A percentile compares a stretch with the other conserved stretches of the same genome.
phyloP scores from a whole-genome alignment of 2,113 vertebrate species.

The Vulpes vulpes region DNA sequence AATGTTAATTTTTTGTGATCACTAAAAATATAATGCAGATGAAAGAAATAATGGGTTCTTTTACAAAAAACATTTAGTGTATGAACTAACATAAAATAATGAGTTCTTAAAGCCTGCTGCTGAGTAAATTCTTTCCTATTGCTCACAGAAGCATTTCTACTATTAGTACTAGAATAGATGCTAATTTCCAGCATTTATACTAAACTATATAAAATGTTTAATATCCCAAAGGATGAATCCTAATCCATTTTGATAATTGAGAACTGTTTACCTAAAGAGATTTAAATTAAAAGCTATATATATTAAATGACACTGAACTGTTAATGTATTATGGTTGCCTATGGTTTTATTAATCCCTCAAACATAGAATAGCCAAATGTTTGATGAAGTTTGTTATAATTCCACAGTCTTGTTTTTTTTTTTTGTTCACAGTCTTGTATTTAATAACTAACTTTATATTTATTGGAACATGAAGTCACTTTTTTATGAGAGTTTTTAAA shows the following conservation, averaged over 20 bases:
- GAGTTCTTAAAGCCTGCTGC: slow-evolving; percentile 62
- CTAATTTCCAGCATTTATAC: slow-evolving; percentile 54
- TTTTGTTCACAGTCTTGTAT: background rate
- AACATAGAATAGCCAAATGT: background rate
- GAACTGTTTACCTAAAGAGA: slow-evolving; percentile 55
- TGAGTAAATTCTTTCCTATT: slow-evolving; percentile 19
- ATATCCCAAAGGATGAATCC: slow-evolving; percentile 28
- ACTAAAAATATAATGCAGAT: slow-evolving; percentile 46
- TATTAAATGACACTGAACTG: slow-evolving; percentile 60
- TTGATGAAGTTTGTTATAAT: slow-evolving; percentile 55
- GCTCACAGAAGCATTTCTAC: slow-evolving; percentile 39
- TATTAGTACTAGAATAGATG: slow-evolving; percentile 50
- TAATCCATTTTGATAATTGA: slow-evolving; percentile 50
- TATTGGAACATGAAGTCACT: background rate
- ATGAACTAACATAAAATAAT: slow-evolving; percentile 63
- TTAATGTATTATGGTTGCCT: background rate
- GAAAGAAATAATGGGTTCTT: slow-evolving; percentile 69
- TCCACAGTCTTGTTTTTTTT: background rate
- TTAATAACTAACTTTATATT: slow-evolving; percentile 33
- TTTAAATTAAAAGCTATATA: slow-evolving; percentile 40
- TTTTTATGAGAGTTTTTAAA: background rate
- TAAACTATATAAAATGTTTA: slow-evolving; percentile 27
- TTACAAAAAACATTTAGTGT: slow-evolving; percentile 65
- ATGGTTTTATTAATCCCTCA: background rate
- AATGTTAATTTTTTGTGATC: slow-evolving; percentile 16